Evolutionary conservation across 2,113 vertebrate species (phyloP), one percentile per base, ranked within the genome.

Genomic region (Odontesthes bonariensis): DNA sequence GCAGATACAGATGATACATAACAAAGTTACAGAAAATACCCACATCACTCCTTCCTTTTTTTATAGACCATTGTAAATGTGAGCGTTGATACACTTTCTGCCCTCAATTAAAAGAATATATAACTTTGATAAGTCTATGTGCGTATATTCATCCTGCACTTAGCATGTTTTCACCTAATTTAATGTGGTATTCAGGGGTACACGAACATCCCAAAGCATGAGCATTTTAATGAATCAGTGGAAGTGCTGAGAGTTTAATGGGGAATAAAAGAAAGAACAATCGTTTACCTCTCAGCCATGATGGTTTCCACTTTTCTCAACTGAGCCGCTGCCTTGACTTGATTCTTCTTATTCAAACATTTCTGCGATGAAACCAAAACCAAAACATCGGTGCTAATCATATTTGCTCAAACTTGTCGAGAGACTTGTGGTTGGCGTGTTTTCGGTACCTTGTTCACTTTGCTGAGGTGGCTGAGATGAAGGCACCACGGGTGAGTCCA

Each of bases 401-500:
- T 38, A 12, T 61, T 12, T 14, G 6, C 6, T 46, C 5, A 22
- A n/a, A 55, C 13, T 6, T 19, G 32, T 12, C n/a, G n/a, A n/a
- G 6, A 55, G 9, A 9, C 64, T 35, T 33, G 10, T 3, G 8
- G 5, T 35, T 2, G 16, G 1, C 0, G 8, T 10, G n/a, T 0
- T 44, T 47, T 27, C 27, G 17, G 2, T 32, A 97, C 96, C 96
- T 97, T 97, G 79, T 95, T 97, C 90, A 94, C 94, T 92, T 95
- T 96, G 88, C 93, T 95, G 85, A 95, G 95, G 66, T 96, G 95
- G 91, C 94, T 95, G 86, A 98, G 94, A 85, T 99, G 95, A 84
- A 99, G 95, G 89, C 97, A 98, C 98, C 98, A 99, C 40, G 97
- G 98, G 92, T 99, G 98, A 88, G 96, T 97, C 97, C 97, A 99